Conservation (phyloP, 2,888 invertebrate species). For the Strigamia crassipes region DNA sequence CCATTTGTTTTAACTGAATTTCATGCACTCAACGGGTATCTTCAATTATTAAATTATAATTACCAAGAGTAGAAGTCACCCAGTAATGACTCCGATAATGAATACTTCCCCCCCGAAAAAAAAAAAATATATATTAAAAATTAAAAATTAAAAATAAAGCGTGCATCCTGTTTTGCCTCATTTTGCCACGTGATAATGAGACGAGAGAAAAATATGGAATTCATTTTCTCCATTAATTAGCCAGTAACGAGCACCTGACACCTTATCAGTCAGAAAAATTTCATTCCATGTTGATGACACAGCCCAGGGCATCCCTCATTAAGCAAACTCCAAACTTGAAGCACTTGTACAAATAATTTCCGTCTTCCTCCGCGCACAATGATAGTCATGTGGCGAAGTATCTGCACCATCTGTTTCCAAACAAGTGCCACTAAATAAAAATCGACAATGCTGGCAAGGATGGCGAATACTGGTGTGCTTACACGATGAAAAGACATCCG, state of each 20-base stretch:
- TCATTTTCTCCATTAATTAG: background rate
- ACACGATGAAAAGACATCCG: background rate
- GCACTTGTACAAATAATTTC: background rate
- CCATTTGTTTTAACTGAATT: too few relatives aligned
- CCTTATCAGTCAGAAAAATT: background rate
- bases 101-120: too few relatives aligned
- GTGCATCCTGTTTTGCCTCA: too few relatives aligned
- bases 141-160: too few relatives aligned
- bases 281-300: background rate
- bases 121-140: too few relatives aligned
- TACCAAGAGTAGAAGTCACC: too few relatives aligned
- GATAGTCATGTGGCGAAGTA: background rate
- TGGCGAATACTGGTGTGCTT: background rate
- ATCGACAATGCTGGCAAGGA: background rate
- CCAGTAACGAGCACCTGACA: background rate
- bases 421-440: background rate
- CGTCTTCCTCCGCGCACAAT: background rate
- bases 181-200: too few relatives aligned
- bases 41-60: too few relatives aligned
- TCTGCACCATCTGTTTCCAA: background rate
- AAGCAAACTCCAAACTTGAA: background rate
- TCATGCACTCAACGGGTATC: too few relatives aligned
- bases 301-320: background rate
- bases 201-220: background rate
- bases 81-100: too few relatives aligned